Evolutionary conservation across 2,888 invertebrate species (phyloP).

Genomic region (Orthosia incerta): DNA sequence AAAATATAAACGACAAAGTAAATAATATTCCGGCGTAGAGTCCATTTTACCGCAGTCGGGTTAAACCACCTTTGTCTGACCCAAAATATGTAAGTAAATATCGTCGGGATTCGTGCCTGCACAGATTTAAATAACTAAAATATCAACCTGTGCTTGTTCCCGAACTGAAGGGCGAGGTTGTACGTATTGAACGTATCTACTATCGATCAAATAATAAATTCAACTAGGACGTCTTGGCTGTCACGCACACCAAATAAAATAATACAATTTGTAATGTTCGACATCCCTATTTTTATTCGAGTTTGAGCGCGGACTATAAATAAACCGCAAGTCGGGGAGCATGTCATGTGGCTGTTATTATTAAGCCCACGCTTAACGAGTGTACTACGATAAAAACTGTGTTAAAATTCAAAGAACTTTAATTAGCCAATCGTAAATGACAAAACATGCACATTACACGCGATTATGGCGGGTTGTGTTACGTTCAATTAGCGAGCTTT

Average conservation of each 20-base stretch:
- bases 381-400: conserved; percentile 72
- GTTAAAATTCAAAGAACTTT: conserved; percentile 77
- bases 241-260: conserved; percentile 72
- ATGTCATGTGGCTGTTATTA: conserved; percentile 73
- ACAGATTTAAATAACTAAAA: conserved; percentile 63
- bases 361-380: conserved; percentile 67
- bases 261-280: conserved; percentile 71
- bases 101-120: conserved; percentile 55
- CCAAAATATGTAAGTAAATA: conserved; percentile 60
- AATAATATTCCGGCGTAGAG: conserved; percentile 41
- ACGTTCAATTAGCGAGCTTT: conserved; percentile 76
- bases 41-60: conserved; percentile 49
- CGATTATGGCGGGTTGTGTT: conserved; percentile 71
- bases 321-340: conserved; percentile 65
- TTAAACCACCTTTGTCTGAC: conserved; percentile 49
- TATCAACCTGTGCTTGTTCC: conserved; percentile 55
- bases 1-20: conserved; percentile 37
- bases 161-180: conserved; percentile 51
- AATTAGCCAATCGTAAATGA: conserved; percentile 79
- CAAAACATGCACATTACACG: conserved; percentile 71
- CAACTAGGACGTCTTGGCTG: conserved; percentile 64
- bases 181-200: conserved; percentile 63
- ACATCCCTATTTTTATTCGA: conserved; percentile 70
- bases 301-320: conserved; percentile 61
- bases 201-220: conserved; percentile 73